Conservation (phyloP, 2,888 invertebrate species). For the Agonopterix alstromeriana region DNA sequence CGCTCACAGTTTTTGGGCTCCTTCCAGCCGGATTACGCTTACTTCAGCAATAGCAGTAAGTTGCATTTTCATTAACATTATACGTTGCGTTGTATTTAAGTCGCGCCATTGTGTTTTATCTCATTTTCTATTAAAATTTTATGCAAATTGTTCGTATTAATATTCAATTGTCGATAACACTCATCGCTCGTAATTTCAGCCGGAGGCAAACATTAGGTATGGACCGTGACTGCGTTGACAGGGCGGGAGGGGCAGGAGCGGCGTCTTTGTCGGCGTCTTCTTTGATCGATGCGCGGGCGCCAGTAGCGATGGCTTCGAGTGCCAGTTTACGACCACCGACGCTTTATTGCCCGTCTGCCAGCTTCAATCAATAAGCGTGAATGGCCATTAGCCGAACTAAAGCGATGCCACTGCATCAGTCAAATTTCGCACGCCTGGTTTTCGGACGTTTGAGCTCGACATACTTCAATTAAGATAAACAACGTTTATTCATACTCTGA, state of each 20-base stretch:
- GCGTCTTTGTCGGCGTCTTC: constrained; percentile 58
- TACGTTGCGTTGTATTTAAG: constrained; percentile 21
- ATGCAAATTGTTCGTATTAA: constrained; percentile 52
- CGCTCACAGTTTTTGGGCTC: constrained; percentile 69
- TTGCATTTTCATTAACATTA: constrained; percentile 18
- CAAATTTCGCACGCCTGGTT: constrained; percentile 31
- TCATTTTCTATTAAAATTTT: constrained; percentile 33
- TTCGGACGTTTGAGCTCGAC: constrained; percentile 18
- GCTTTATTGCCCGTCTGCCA: constrained; percentile 58
- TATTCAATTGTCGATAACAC: constrained; percentile 55
- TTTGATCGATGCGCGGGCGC: constrained; percentile 67
- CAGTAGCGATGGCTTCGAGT: constrained; percentile 56
- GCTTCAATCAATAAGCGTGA: constrained; percentile 54
- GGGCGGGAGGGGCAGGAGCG: constrained; percentile 46
- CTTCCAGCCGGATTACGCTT: constrained; percentile 64
- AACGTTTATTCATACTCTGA: too few species aligned
- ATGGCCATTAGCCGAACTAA: constrained; percentile 40
- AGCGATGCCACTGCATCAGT: constrained; percentile 24
- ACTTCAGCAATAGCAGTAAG: constrained; percentile 36
- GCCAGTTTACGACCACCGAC: constrained; percentile 67
- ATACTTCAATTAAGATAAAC: neutral
- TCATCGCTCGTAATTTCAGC: constrained; percentile 60
- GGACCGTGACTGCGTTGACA: constrained; percentile 70
- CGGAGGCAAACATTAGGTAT: constrained; percentile 52
- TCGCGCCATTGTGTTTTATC: constrained; percentile 24